Evolutionary conservation across 2,888 invertebrate species (phyloP), one percentile per base, ranked within the genome.

Genomic region (Phyto melanocephala): DNA sequence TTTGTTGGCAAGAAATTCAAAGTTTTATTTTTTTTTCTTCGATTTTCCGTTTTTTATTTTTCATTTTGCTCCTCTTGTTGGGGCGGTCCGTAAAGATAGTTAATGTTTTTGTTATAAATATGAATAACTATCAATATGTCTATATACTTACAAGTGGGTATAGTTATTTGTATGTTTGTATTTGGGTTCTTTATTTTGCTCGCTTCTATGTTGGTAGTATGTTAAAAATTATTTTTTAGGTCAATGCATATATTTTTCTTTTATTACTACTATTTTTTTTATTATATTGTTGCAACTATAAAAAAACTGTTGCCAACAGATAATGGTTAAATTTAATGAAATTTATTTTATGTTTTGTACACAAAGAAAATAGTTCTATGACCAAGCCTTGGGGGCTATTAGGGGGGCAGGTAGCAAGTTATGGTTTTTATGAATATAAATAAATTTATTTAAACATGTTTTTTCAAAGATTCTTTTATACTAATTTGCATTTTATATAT

Each of bases 51-150:
- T 37, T 62, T 52, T 52, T 50, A 24, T 65, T 76, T 71, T 47
- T 45, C 8, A 7, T 72, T 62, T 28, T 5, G 28, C 28, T 28
- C 22, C 22, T 40, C 50, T 15, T 35, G 47, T 54, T 42, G 52
- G 40, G 65, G 42, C 33, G 54, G 20, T 37, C 58, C 56, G 74
- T 63, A 67, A 79, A 79, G 42, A 75, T 78, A 70, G 82, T 71
- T 79, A 82, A 79, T 78, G 37, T 54, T 60, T 60, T 67, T 67
- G 60, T 70, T 40, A 74, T 68, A 62, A 75, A 79, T 82, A 82
- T 76, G 75, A 79, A 71, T 79, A 71, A 75, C 79, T 67, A 74
- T 56, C 68, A 65, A 70, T 81, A 63, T 56, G 63, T 68, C 40
- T 65, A 54, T 28, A 28, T 45, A 20, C 67, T 33, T 62, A 35